Evolutionary conservation across 2,888 invertebrate genomes (phyloP), one percentile per base, ranked within the genome.

Genomic region (Lasius platythorax): DNA sequence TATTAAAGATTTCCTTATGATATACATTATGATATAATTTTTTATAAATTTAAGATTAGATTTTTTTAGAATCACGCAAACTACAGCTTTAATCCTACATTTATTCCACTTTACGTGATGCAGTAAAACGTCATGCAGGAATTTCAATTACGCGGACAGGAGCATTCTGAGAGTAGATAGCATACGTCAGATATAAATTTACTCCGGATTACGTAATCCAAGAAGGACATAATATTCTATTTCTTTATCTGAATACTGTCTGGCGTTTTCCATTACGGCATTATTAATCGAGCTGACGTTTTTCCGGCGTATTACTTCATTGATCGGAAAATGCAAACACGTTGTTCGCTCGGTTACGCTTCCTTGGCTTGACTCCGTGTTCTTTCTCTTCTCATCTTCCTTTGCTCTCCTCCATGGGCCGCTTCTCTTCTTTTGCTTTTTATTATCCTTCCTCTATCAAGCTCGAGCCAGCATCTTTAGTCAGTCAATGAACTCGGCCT

Each of bases 401-500:
- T 72, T 37, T 23, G 30, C 66, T 30, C n/a, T 30, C 23, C n/a
- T 15, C 56, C 28, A 50, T 12, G 23, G 50, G 72, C 64, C 33
- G 53, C 53, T 28, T 85, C 43, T 72, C 66, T 87, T 86, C 84
- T 76, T 70, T 43, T 30, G 64, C 74, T 78, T 73, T 74, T 87
- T 84, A 83, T 85, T 88, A 86, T 81, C 73, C 84, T 79, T 81
- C 33, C 70, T 82, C 79, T 72, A 87, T 89, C 84, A 64, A 87
- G 87, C 72, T 82, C 86, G 73, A 83, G 89, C 87, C 82, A 76
- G 72, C 86, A 73, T 87, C 81, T 84, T 83, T 50, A 76, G 78
- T 70, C 93, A 92, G 94, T 93, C 94, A 93, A 92, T 90, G 94
- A 94, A 94, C 94, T 87, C 93, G 84, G 83, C 87, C 87, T 84